Evolutionary conservation across 2,888 invertebrate genomes (phyloP).

Genomic region (Rhingia campestris): DNA sequence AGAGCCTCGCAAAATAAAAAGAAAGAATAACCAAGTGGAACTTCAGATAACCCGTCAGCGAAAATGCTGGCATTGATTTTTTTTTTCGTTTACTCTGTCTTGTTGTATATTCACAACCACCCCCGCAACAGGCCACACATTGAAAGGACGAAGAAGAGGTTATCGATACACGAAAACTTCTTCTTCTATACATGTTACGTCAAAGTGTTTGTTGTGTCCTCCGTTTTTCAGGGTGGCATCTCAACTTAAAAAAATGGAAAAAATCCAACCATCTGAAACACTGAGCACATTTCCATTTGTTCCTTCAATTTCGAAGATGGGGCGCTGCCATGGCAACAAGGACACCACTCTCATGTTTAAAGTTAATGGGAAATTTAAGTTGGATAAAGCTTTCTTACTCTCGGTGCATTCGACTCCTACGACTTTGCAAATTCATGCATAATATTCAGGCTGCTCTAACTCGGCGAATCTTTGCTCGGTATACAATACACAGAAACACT

Average conservation of each 20-base stretch:
- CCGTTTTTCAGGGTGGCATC: conserved; percentile 15
- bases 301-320: conserved; percentile 23
- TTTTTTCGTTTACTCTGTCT: background rate
- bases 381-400: conserved; percentile 14
- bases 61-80: conserved; percentile 18
- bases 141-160: background rate
- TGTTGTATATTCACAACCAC: background rate
- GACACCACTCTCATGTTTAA: conserved; percentile 32
- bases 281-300: conserved; percentile 50
- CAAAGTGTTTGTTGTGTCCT: conserved; percentile 57
- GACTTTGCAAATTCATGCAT: conserved; percentile 42
- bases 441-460: conserved; percentile 15
- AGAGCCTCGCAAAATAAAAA: background rate
- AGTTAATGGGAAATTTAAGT: conserved; percentile 64
- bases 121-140: background rate
- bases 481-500: background rate
- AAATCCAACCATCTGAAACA: conserved; percentile 42
- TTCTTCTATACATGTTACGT: conserved; percentile 23
- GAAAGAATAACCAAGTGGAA: conserved; percentile 3
- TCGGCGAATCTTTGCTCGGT: too few species aligned
- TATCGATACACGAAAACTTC: conserved; percentile 58
- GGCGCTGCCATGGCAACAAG: background rate
- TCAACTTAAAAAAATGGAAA: conserved; percentile 8
- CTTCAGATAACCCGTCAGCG: conserved; percentile 19
- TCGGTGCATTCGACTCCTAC: conserved; percentile 38